These are phyloP conservation scores for Nasonovia ribisnigri DNA, from an alignment of 2,888 invertebrate genomes.

Conservation along the genomic window DNA sequence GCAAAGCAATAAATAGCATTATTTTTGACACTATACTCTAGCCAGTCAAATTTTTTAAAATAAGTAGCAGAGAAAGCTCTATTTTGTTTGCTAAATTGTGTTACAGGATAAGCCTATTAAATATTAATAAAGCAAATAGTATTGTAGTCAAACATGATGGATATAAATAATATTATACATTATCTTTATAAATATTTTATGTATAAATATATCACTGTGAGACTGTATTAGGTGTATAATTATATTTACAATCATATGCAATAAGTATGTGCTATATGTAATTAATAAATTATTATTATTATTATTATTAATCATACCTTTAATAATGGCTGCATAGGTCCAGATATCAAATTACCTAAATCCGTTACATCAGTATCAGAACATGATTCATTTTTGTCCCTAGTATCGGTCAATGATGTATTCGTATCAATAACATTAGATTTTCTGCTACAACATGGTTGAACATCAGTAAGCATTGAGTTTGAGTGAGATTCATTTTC, in stretches of 20 bases:
- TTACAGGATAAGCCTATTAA: not conserved
- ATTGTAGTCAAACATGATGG: too few species aligned
- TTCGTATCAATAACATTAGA: too few species aligned
- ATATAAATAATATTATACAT: too few species aligned
- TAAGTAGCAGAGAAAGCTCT: conserved; percentile 22
- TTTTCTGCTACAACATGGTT: too few species aligned
- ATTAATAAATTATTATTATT: too few species aligned
- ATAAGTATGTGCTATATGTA: too few species aligned
- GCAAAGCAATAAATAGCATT: conserved; percentile 24
- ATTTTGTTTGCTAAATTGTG: conserved; percentile 32
- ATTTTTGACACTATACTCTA: conserved; percentile 30
- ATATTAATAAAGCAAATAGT: too few species aligned
- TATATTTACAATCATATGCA: not conserved
- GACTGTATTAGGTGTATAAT: too few species aligned
- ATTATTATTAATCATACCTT: not conserved
- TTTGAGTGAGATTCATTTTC: not conserved
- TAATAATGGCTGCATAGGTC: not conserved
- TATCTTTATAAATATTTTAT: too few species aligned
- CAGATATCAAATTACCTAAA: not conserved
- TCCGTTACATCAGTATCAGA: not conserved
- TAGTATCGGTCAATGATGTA: too few species aligned
- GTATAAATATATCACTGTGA: too few species aligned
- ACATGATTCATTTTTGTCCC: not conserved
- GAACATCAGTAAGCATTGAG: too few species aligned
- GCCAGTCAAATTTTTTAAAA: conserved; percentile 16